These are phyloP conservation scores for Lordiphosa fenestrarum DNA, from an alignment of 2,888 invertebrate species.

Conservation along the genomic window DNA sequence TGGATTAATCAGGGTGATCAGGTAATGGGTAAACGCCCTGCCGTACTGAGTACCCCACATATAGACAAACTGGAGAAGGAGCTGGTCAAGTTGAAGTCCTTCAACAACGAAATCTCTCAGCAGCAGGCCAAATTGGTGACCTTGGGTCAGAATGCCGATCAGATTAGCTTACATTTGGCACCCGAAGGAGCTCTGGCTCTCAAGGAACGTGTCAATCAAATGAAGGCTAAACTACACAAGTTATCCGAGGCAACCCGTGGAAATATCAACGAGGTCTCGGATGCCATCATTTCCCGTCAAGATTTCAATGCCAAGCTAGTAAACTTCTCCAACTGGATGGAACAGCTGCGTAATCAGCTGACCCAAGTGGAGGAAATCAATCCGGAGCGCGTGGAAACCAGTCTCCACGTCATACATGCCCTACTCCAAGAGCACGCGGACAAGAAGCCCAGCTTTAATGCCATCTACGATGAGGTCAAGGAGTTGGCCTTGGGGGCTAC, in stretches of 20 bases:
- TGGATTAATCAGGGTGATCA: constrained; percentile 89
- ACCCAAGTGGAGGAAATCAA: constrained; percentile 90
- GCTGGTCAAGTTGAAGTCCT: constrained; percentile 88
- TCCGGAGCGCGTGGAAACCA: constrained; percentile 89
- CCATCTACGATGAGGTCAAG: constrained; percentile 91
- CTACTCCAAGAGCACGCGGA: constrained; percentile 92
- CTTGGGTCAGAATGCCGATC: constrained; percentile 89
- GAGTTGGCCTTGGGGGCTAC: constrained; percentile 86
- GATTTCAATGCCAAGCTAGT: constrained; percentile 90
- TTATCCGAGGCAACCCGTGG: constrained; percentile 88
- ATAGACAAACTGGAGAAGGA: constrained; percentile 89
- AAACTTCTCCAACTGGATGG: constrained; percentile 90
- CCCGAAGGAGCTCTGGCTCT: constrained; percentile 88
- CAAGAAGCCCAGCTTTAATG: constrained; percentile 88
- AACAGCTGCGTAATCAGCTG: constrained; percentile 86
- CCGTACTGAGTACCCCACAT: constrained; percentile 86
- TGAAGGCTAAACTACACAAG: constrained; percentile 87
- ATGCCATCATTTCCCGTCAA: constrained; percentile 89
- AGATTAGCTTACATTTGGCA: constrained; percentile 88
- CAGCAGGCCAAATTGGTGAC: constrained; percentile 91
- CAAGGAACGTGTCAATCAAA: constrained; percentile 86
- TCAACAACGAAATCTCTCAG: constrained; percentile 91
- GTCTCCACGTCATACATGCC: constrained; percentile 89
- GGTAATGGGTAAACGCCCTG: constrained; percentile 82
- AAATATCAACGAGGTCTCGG: constrained; percentile 90